Percentiles rank a stretch among this genome's conserved stretches.
phyloP scores from a whole-genome alignment of 1,140 invertebrate genomes.

The Goniozus legneri region DNA sequence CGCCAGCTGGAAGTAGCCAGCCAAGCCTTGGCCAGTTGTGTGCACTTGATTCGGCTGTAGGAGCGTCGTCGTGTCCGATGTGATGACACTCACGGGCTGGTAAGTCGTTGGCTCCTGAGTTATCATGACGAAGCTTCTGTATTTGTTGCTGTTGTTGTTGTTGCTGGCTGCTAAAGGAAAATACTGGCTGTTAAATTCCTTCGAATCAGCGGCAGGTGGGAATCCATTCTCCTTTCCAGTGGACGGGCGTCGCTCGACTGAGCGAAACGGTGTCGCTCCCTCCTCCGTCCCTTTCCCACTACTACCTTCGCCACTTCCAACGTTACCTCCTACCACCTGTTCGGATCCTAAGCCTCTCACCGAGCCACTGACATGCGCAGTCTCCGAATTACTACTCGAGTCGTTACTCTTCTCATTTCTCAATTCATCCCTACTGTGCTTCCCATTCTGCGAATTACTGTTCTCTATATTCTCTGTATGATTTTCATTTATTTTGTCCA shows the following conservation, averaged over 20 bases:
- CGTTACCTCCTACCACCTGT: constrained; percentile 54
- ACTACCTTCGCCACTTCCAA: constrained; percentile 46
- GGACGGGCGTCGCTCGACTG: constrained; percentile 51
- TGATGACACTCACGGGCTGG: constrained; percentile 66
- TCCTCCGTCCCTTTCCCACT: constrained; percentile 52
- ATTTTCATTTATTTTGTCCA: no score
- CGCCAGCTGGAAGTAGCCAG: constrained; percentile 49
- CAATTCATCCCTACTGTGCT: neutral
- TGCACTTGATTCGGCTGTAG: constrained; percentile 52
- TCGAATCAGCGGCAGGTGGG: constrained; percentile 20
- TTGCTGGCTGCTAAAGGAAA: constrained; percentile 13
- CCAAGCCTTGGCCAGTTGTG: constrained; percentile 34
- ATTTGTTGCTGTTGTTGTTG: constrained; percentile 59
- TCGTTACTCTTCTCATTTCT: neutral
- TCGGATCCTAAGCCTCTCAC: constrained; percentile 48
- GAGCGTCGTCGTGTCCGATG: constrained; percentile 68
- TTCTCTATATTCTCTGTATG: no score
- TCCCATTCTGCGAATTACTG: neutral
- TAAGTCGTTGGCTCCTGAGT: constrained; percentile 61
- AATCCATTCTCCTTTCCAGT: constrained; percentile 44
- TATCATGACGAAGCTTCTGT: constrained; percentile 84
- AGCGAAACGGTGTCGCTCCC: constrained; percentile 44
- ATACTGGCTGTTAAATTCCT: constrained; percentile 17
- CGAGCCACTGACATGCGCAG: constrained; percentile 30
- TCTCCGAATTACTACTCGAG: constrained; percentile 10